Evolutionary conservation across 37 sponge, comb jelly and placozoan genomes (phyloP).

Genomic region (Ianthella basta): DNA sequence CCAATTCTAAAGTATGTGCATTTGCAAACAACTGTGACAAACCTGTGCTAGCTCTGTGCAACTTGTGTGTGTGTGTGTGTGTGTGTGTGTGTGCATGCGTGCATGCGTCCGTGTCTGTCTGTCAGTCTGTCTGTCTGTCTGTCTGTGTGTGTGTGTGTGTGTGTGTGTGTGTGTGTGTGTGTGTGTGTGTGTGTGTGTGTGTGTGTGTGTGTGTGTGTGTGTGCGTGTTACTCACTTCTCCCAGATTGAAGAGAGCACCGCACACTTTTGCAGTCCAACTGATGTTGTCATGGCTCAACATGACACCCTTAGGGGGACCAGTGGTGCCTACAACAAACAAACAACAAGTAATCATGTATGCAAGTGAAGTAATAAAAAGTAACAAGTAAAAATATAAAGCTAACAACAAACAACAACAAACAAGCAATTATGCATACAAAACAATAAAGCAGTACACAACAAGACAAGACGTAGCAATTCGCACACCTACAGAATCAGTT

Average conservation of each 20-base stretch:
- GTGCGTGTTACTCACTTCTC: slow-evolving; percentile 39
- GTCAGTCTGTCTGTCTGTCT: not conserved
- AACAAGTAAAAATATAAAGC: too few species aligned
- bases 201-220: too few species aligned
- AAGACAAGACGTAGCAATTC: too few species aligned
- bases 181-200: too few species aligned
- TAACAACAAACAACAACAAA: too few species aligned
- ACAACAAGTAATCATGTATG: not conserved
- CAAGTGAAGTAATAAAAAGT: not conserved
- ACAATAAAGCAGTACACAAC: too few species aligned
- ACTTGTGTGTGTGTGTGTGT: too few species aligned
- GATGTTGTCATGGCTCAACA: slow-evolving; percentile 93
- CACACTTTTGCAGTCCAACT: slow-evolving; percentile 87
- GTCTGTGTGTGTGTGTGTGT: not conserved
- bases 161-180: not conserved
- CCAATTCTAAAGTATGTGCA: not conserved
- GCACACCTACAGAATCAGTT: too few species aligned
- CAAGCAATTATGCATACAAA: too few species aligned
- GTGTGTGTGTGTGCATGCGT: not conserved
- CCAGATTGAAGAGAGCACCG: slow-evolving; percentile 50
- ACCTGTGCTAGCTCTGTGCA: too few species aligned
- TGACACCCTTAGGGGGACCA: slow-evolving; percentile 76
- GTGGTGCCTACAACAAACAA: not conserved
- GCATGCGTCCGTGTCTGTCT: not conserved
- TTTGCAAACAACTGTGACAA: too few species aligned